Base-by-base conservation (phyloP, 2,888 invertebrate genomes). In the Lasioglossum villosulum region DNA sequence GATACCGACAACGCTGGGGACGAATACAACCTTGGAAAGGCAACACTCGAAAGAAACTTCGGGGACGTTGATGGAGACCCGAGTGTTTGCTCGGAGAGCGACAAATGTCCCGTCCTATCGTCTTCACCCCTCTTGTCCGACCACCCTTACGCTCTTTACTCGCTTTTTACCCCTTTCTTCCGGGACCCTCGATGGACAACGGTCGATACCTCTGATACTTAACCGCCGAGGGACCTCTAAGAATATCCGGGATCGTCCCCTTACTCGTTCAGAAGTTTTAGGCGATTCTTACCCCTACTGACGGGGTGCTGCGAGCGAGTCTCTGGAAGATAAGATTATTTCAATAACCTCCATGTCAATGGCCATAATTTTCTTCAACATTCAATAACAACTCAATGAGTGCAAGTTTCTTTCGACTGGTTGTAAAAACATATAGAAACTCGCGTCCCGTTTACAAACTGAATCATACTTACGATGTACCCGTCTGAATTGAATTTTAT, bases 21-120 rank as follows among this genome's bases (percentile, higher is more conserved):
- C 78, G 87, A 83, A 83, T 80, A 86, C 87, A 88, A 86, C 88
- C 83, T 87, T 89, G 80, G 82, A 75, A 86, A 14, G 87, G 90
- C 83, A 87, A 86, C 89, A 88, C 89, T 88, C 92, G 93, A 94
- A 94, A 93, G 92, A 94, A 94, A 94, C 93, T 89, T 86, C 92
- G 73, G 84, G 87, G 94, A 94, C 94, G 91, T 94, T 94, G 95
- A 94, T 93, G 90, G 94, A 94, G 94, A 92, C 90, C 84, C 90
- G 83, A 84, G 91, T 92, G 91, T 92, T 92, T 91, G 91, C 90
- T 89, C 88, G 89, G 86, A 90, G 86, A 81, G 84, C 91, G 92
- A 94, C 93, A 94, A 94, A 94, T 94, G 93, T 90, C 86, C 81
- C 84, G 80, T 59, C 92, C 91, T 93, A 92, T 91, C 91, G 91